Base-by-base conservation (phyloP, 2,888 invertebrate species). In the Tetranychus truncatus region DNA sequence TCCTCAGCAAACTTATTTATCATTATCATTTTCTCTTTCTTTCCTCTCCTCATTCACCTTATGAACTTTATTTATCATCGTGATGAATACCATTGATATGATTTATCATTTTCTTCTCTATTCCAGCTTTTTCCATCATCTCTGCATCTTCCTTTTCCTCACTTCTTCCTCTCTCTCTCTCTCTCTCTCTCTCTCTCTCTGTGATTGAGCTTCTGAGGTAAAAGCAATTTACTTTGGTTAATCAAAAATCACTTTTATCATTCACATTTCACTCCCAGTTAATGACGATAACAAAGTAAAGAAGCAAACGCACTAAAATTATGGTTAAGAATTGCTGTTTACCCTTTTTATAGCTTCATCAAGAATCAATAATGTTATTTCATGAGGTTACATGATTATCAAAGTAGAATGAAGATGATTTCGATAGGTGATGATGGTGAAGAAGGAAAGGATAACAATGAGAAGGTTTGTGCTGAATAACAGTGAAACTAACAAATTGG, bases 101-200 rank as follows among this genome's bases (percentile, higher is more conserved):
- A 69, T 20, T 20, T 24, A 69, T 24, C 21, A 69, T 24, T 69
- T 11, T 24, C n/a, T 9, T 69, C 21, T 24, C n/a, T n/a, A 69
- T 69, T 11, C 11, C 69, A 69, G 9, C 69, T 6, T 69, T 24
- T 69, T 18, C 11, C 69, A 69, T 69, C 69, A 69, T 69, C n/a
- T 69, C n/a, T 69, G 7, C 69, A 69, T n/a, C n/a, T 69, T 69
- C 21, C 2, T 24, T 24, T 9, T 69, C 9, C n/a, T 69, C 69
- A 55, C 15, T 11, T 46, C 15, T 46, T 1, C 4, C 46, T 46
- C 15, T n/a, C n/a, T n/a, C n/a, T n/a, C n/a, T n/a, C n/a, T n/a
- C n/a, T n/a, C n/a, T n/a, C n/a, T 15, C 9, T 55, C 11, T 55
- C 8, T 69, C 18, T 69, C 69, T 69, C 34, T 34, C 3, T 34